These are phyloP conservation scores for Acleris holmiana DNA, from an alignment of 2,888 invertebrate species.

Conservation along the genomic window DNA sequence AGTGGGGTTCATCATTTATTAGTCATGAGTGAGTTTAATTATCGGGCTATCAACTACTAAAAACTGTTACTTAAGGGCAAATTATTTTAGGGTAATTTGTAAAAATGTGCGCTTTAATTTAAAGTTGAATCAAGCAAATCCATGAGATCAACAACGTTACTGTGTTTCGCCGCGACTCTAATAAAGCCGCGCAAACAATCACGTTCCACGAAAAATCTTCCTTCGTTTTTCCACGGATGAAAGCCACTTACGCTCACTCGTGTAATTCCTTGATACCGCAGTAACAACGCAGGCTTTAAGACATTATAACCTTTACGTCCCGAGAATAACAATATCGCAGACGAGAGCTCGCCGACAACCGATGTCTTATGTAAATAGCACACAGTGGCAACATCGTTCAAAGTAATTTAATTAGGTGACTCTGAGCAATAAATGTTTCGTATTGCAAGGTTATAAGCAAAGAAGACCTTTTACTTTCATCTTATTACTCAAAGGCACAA, in stretches of 20 bases:
- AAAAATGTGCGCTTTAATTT: not conserved
- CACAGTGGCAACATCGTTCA: not conserved
- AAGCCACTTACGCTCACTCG: conserved; percentile 12
- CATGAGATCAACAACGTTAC: conserved; percentile 1
- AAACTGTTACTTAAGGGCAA: not conserved
- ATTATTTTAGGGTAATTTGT: too few species aligned
- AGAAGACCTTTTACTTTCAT: conserved; percentile 19
- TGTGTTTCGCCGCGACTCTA: conserved; percentile 1
- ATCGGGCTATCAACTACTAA: not conserved
- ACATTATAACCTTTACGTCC: not conserved
- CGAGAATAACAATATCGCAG: conserved; percentile 7
- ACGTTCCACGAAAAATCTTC: conserved; percentile 10
- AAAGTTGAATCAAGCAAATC: not conserved
- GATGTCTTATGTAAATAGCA: not conserved
- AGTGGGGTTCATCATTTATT: not conserved
- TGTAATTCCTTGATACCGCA: conserved; percentile 13
- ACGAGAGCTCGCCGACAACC: not conserved
- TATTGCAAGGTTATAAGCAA: conserved; percentile 3
- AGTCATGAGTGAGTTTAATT: not conserved
- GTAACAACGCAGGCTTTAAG: conserved; percentile 17
- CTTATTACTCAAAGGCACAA: conserved; percentile 6
- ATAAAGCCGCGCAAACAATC: conserved; percentile 6
- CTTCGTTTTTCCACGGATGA: conserved; percentile 12
- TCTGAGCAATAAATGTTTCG: conserved; percentile 2
- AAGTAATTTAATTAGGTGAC: conserved; percentile 1